Evolutionary conservation across 2,888 invertebrate species (phyloP).

Genomic region (Leptinotarsa haldemani): DNA sequence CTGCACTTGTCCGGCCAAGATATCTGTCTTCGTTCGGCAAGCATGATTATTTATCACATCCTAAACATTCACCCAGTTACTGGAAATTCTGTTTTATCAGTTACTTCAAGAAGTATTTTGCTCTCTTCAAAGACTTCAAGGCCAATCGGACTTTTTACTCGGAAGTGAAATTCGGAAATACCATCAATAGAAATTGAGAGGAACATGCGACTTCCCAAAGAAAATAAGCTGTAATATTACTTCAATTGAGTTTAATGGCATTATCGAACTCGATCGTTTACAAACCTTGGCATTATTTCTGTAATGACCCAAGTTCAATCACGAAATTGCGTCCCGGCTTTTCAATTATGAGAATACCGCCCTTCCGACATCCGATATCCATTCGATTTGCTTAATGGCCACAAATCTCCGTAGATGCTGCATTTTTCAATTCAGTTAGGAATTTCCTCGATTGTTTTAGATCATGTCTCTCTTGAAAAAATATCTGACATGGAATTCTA

Average conservation of each 20-base stretch:
- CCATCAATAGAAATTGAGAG: not conserved
- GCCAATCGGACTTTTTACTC: too few relatives aligned
- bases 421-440: slow-evolving; percentile 9
- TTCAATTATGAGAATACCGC: slow-evolving; percentile 22
- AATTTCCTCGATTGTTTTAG: not conserved
- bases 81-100: too few relatives aligned
- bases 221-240: not conserved
- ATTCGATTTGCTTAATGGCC: slow-evolving; percentile 17
- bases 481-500: not conserved
- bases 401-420: slow-evolving; percentile 9
- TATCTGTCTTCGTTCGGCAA: too few relatives aligned
- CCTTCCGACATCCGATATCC: slow-evolving; percentile 10
- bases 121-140: too few relatives aligned
- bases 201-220: not conserved
- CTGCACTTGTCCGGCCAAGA: too few relatives aligned
- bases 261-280: not conserved
- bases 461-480: not conserved
- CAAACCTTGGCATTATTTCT: slow-evolving; percentile 19
- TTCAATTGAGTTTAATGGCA: not conserved
- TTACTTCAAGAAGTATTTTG: too few relatives aligned
- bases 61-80: too few relatives aligned
- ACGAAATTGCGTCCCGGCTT: slow-evolving; percentile 1
- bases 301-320: slow-evolving; percentile 15
- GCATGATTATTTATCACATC: too few relatives aligned
- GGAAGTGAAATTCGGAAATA: not conserved